A percentile compares a stretch with the other conserved stretches of the same genome.
Conservation (phyloP, 2,113 vertebrate species). For the Osmerus mordax region DNA sequence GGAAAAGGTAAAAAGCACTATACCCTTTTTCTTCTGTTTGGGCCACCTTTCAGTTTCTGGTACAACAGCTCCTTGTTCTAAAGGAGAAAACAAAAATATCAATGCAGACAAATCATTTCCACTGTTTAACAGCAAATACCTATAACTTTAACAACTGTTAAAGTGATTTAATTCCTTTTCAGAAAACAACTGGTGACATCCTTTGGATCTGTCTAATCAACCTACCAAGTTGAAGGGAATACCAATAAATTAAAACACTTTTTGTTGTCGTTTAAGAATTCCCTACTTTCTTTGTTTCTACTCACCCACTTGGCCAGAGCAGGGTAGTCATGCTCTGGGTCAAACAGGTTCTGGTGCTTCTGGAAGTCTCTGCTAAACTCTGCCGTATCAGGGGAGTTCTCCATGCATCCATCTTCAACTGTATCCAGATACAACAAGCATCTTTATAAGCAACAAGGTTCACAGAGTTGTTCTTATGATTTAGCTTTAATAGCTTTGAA, state of each 20-base stretch:
- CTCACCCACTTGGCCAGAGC: slow-evolving; percentile 90
- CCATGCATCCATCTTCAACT: slow-evolving; percentile 89
- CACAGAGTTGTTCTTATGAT: too few species aligned
- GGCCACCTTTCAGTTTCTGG: slow-evolving; percentile 86
- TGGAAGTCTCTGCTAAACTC: slow-evolving; percentile 97
- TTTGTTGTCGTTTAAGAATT: background rate
- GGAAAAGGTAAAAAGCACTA: slow-evolving; percentile 26
- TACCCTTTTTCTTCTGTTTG: slow-evolving; percentile 92
- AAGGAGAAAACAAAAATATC: slow-evolving; percentile 23
- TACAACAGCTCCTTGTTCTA: slow-evolving; percentile 93
- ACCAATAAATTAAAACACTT: too few species aligned
- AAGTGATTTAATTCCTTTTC: slow-evolving; percentile 20
- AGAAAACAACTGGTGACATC: slow-evolving; percentile 7
- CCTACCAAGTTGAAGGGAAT: background rate
- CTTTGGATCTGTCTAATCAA: background rate
- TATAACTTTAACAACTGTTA: slow-evolving; percentile 19
- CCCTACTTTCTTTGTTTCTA: slow-evolving; percentile 31
- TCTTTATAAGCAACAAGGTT: background rate
- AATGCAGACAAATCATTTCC: slow-evolving; percentile 13
- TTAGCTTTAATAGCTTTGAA: too few species aligned
- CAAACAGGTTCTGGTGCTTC: slow-evolving; percentile 90
- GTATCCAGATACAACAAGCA: background rate
- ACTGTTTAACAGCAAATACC: slow-evolving; percentile 18
- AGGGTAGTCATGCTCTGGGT: slow-evolving; percentile 93
- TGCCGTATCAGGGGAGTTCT: slow-evolving; percentile 92